Conservation (phyloP, 2,113 vertebrate species). For the Hipposideros armiger region DNA sequence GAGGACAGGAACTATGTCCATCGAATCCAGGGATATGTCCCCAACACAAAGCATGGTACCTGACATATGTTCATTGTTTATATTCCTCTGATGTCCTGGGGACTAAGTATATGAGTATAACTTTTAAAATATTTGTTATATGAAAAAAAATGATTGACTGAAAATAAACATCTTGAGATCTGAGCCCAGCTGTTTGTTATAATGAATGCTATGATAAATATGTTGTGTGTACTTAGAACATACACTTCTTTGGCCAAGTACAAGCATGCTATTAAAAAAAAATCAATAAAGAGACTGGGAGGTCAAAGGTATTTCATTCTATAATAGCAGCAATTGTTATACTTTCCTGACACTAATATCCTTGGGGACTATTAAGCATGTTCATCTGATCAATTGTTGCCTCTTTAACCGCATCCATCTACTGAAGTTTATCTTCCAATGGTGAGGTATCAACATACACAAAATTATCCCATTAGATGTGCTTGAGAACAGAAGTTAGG, state of each 20-base stretch:
- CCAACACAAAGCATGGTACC: not conserved
- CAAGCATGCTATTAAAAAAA: not conserved
- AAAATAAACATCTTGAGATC: not conserved
- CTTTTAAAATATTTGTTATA: not conserved
- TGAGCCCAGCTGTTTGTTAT: not conserved
- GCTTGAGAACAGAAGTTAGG: not conserved
- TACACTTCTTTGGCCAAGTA: not conserved
- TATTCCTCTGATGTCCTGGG: not conserved
- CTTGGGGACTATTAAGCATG: not conserved
- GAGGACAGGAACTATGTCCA: not conserved
- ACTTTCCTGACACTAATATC: constrained; percentile 6
- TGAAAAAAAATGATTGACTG: not conserved
- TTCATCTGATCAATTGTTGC: not conserved
- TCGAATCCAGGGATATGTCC: not conserved
- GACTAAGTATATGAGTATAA: not conserved
- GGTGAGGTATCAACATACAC: not conserved
- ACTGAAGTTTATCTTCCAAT: not conserved
- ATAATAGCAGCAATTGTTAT: not conserved
- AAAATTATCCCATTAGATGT: not conserved
- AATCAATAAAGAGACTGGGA: not conserved
- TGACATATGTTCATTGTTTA: not conserved
- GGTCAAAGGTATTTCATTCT: constrained; percentile 14
- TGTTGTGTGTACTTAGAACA: not conserved
- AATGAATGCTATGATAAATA: constrained; percentile 26
- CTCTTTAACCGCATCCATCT: not conserved